These are phyloP conservation scores for Orchestes rusci DNA, from an alignment of 2,888 invertebrate species.

Conservation along the genomic window DNA sequence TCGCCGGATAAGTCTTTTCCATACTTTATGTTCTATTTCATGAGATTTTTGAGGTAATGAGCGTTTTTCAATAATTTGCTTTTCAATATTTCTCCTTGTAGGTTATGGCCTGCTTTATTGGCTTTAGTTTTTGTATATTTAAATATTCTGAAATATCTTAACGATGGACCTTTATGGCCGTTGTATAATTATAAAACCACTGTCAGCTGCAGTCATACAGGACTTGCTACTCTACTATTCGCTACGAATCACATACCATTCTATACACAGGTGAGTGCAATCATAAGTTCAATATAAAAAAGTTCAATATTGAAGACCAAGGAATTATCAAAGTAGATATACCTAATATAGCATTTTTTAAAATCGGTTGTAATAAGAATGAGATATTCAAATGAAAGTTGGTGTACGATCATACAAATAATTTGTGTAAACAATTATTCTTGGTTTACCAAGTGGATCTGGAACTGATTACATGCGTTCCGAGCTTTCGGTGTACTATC, in stretches of 20 bases:
- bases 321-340: too few species aligned
- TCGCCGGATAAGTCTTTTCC: conserved; percentile 30
- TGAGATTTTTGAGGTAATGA: conserved; percentile 42
- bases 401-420: too few species aligned
- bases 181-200: conserved; percentile 13
- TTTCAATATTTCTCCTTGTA: conserved; percentile 12
- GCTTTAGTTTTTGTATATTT: conserved; percentile 41
- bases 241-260: conserved; percentile 33
- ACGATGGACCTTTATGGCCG: conserved; percentile 44
- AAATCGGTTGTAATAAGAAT: too few species aligned
- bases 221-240: conserved; percentile 39
- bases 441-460: too few species aligned
- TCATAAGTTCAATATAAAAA: too few species aligned
- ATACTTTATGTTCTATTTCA: conserved; percentile 37
- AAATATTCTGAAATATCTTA: conserved; percentile 41
- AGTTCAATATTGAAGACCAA: too few species aligned
- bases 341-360: too few species aligned
- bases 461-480: too few species aligned
- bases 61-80: background rate
- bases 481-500: too few species aligned
- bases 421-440: too few species aligned
- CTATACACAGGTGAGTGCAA: conserved; percentile 11
- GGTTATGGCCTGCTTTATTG: conserved; percentile 40
- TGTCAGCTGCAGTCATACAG: conserved; percentile 31
- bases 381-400: too few species aligned